Base-by-base conservation (phyloP, 2,797 vertebrate genomes). In the Morus bassanus region DNA sequence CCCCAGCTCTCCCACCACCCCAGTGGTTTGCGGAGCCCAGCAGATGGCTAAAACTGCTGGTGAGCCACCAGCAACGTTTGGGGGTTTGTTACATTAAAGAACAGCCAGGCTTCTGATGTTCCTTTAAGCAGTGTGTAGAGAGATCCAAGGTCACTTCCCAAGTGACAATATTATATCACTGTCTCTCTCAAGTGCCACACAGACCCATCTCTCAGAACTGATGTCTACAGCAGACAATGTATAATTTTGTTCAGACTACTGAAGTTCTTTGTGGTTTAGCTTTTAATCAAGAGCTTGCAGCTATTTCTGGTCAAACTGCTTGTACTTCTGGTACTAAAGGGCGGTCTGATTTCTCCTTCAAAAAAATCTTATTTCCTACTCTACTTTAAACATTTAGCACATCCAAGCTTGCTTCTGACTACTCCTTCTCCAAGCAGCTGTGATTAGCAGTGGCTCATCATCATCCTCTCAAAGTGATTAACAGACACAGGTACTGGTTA, bases 291-390 rank as follows among this genome's bases (percentile, higher is more conserved):
- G 93, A 81, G 83, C 61, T 76, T 51, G 88, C 63, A 88, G 86
- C 85, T 96, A 93, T 93, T 89, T 92, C 68, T 95, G 92, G 37
- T 57, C 80, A 75, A 86, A 83, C 43, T 9, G 21, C 74, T 82
- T 3, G 3, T 60, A 56, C 56, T 89, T 45, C 51, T 76, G 10
- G 4, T 72, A 25, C 60, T 39, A 57, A 86, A 63, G 57, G 70
- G 50, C 53, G 76, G 64, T 2, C n/a, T 39, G 43, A 94, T 33
- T 46, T 87, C 81, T 95, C 74, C 80, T 81, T 91, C 76, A 74
- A 85, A 85, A 83, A 85, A 83, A 27, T 45, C 43, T 46, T 30
- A 70, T 69, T 78, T 89, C 59, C 67, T 60, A 25, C 19, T 25
- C 54, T 2, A 16, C 48, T 84, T 59, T 30, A 50, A 84, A 50